Evolutionary conservation across 2,797 vertebrate species (phyloP).

Genomic region (Ctenochaetus hawaiiensis): DNA sequence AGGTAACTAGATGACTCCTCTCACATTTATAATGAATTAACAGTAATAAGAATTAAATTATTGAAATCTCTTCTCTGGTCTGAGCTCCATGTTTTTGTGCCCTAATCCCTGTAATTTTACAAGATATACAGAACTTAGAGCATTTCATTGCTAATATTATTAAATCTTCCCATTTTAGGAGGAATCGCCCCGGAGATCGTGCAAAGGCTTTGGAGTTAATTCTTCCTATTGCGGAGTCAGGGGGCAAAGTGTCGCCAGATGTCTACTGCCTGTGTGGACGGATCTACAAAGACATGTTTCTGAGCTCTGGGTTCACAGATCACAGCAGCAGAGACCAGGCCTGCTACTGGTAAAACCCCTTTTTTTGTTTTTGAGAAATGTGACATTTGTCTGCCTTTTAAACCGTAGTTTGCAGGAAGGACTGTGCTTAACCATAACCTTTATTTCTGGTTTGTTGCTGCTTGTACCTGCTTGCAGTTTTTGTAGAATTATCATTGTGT

Average conservation of each 20-base stretch:
- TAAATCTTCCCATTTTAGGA: conserved; percentile 77
- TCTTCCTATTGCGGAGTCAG: conserved; percentile 85
- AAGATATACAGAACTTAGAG: neutral
- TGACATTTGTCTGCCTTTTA: neutral
- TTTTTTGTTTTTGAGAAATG: neutral
- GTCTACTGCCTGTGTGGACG: conserved; percentile 93
- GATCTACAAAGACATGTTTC: conserved; percentile 95
- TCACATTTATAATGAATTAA: neutral
- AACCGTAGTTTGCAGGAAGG: neutral
- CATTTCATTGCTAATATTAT: neutral
- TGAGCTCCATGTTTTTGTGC: neutral
- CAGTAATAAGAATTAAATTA: too few species aligned
- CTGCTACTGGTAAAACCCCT: conserved; percentile 87
- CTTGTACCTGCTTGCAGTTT: neutral
- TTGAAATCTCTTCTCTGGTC: neutral
- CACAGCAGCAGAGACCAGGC: conserved; percentile 85
- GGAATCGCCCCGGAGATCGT: conserved; percentile 90
- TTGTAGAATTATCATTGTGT: neutral
- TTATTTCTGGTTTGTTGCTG: neutral
- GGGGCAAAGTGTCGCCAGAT: conserved; percentile 86
- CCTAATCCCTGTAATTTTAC: neutral
- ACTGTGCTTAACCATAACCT: neutral
- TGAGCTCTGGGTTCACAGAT: conserved; percentile 88
- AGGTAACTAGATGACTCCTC: conserved; percentile 77
- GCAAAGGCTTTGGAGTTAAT: conserved; percentile 88